Evolutionary conservation across 1,140 invertebrate genomes (phyloP).

Genomic region (Dryas iulia): DNA sequence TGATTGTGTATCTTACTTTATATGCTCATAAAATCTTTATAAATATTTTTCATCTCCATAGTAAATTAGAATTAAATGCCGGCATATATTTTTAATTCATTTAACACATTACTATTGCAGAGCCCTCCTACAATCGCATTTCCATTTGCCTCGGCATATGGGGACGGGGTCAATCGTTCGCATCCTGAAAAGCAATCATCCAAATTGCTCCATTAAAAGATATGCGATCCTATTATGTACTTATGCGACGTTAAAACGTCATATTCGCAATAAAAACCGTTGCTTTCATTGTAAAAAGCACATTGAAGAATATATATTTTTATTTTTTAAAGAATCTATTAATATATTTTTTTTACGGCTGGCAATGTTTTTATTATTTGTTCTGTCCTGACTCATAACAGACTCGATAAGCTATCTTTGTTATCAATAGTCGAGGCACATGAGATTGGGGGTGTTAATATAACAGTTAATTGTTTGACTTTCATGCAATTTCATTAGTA

Average conservation of each 20-base stretch:
- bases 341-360: not conserved
- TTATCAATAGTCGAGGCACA: not conserved
- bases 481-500: not conserved
- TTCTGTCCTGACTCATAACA: not conserved
- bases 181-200: constrained; percentile 44
- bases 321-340: not conserved
- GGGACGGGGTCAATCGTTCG: constrained; percentile 36
- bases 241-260: not conserved
- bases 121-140: not conserved
- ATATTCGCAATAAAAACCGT: not conserved
- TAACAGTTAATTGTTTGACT: not conserved
- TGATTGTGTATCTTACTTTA: not conserved
- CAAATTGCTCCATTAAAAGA: constrained; percentile 13
- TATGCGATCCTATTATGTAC: constrained; percentile 3
- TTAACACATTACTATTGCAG: not conserved
- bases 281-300: not conserved
- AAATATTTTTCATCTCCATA: not conserved
- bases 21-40: not conserved
- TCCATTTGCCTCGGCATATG: not conserved
- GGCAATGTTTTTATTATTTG: not conserved
- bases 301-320: not conserved
- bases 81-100: not conserved
- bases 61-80: not conserved
- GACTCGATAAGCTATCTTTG: not conserved
- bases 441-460: not conserved